Evolutionary conservation across 2,888 invertebrate genomes (phyloP), one percentile per base, ranked within the genome.

Genomic region (Lamellibrachia columna): DNA sequence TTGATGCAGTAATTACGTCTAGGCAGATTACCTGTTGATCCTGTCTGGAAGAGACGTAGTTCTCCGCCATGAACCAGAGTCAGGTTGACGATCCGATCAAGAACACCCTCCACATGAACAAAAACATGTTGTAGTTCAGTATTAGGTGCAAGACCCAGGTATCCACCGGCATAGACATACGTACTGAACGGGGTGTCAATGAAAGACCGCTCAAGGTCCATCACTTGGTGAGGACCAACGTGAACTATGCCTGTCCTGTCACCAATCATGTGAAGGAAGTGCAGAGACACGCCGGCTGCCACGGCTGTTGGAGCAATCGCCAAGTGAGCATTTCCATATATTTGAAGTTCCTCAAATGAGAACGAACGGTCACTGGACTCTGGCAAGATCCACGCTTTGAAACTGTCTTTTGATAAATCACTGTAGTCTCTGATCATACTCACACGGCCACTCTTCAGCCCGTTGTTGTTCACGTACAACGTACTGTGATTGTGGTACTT

Each of bases 231-330:
- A 15, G 95, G 95, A n/a, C 95, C 95, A 90, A 95, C 93, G 91
- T 95, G 95, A 15, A 95, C 92, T 60, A 92, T 94, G 6, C 95
- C 95, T 15, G 94, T 94, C 52, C 95, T 93, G 92, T 95, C 95
- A 53, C 95, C 95, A 90, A 95, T 95, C 95, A 95, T 95, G 92
- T 95, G 94, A 7, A n/a, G 90, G 93, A 95, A 95, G 93, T 94
- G 94, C 2, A 95, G 75, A 90, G 94, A 94, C 60, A 94, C 94
- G 11, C 93, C 94, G 7, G 93, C 93, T 52, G 92, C 90, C 8
- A 92, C 40, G 92, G 95, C 94, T 28, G 93, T 93, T 22, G 95
- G 95, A 22, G 94, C 91, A 52, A 95, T 92, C 11, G 95, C 95
- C n/a, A 95, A 92, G 93, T 95, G 95, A 9, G 95, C 95, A 93